A percentile compares a stretch with the other conserved stretches of the same genome.
Conservation (phyloP, 1,140 invertebrate genomes). For the Bombus impatiens region DNA sequence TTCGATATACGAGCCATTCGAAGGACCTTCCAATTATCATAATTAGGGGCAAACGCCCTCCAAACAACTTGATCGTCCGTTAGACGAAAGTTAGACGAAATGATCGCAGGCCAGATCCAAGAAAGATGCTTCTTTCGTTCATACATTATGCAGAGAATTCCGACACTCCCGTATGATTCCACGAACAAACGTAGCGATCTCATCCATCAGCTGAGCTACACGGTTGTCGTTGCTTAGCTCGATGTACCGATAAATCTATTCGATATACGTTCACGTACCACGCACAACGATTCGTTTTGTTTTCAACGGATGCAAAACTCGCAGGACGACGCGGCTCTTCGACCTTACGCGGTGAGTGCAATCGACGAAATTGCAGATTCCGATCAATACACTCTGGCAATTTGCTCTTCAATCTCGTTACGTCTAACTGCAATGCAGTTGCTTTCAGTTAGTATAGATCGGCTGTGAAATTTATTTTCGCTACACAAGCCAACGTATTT, state of each 20-base stretch:
- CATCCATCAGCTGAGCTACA: slow-evolving; percentile 29
- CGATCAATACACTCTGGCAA: slow-evolving; percentile 23
- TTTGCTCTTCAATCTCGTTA: slow-evolving; percentile 42
- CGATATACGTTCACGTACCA: not conserved
- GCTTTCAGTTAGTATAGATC: not conserved
- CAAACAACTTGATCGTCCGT: slow-evolving; percentile 11
- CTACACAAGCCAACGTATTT: too few relatives aligned
- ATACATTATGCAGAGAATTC: slow-evolving; percentile 48
- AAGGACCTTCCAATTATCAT: slow-evolving; percentile 28
- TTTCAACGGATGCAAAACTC: slow-evolving; percentile 31
- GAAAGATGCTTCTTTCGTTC: not conserved
- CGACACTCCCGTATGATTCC: slow-evolving; percentile 25
- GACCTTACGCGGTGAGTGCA: slow-evolving; percentile 34
- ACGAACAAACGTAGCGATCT: not conserved
- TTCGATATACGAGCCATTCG: not conserved
- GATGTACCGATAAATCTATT: slow-evolving; percentile 36
- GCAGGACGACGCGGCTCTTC: slow-evolving; percentile 45
- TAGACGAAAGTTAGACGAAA: slow-evolving; percentile 8
- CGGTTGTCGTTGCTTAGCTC: slow-evolving; percentile 10
- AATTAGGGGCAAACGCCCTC: slow-evolving; percentile 25
- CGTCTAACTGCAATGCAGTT: slow-evolving; percentile 1
- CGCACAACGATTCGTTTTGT: slow-evolving; percentile 29
- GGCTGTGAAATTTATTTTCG: slow-evolving; percentile 15
- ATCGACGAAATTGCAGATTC: slow-evolving; percentile 54
- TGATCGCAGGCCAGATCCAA: slow-evolving; percentile 7